Base-by-base conservation (phyloP, 2,888 invertebrate genomes). In the Mesoligia furuncula region DNA sequence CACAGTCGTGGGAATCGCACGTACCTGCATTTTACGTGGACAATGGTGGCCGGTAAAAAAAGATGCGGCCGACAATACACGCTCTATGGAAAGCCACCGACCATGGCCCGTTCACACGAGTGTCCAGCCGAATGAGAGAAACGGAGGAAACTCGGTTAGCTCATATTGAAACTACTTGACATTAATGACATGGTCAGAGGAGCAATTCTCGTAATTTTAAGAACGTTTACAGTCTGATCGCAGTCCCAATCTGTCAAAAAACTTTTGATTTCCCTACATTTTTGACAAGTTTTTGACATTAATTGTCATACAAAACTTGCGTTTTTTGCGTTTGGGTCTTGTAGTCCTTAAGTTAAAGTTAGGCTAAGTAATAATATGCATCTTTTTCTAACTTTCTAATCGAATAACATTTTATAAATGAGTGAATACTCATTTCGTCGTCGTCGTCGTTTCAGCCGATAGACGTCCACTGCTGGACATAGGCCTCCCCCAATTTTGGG, bases 11-110 rank as follows among this genome's bases (percentile, higher is more conserved):
- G 94, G 95, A 95, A 95, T 87, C 86, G 79, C 85, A 87, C 84
- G 84, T 89, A 86, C 86, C 69, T 84, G 86, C 89, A 91, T 93
- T 92, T 88, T 89, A 80, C 85, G 79, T 77, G 88, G 88, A 95
- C 94, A 94, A 94, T 94, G 91, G 92, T 91, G 92, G 84, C 90
- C 90, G 81, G 90, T 88, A 95, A 92, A 94, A 95, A 95, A 94
- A 95, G 92, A 94, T 92, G 92, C 85, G 91, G 79, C 88, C 80
- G 82, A 95, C 95, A 95, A 95, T 94, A 89, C 91, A 87, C 80
- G 87, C 88, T 85, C 90, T 88, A 92, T 93, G 93, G 92, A 93
- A 94, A 94, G 93, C 92, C 93, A 92, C 92, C 84, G 88, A 93
- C 92, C 91, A 91, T 91, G 89, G 81, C 86, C 81, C 81, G 90